Conservation (phyloP, 2,797 vertebrate genomes). For the Mormyrus proboscirostris region DNA sequence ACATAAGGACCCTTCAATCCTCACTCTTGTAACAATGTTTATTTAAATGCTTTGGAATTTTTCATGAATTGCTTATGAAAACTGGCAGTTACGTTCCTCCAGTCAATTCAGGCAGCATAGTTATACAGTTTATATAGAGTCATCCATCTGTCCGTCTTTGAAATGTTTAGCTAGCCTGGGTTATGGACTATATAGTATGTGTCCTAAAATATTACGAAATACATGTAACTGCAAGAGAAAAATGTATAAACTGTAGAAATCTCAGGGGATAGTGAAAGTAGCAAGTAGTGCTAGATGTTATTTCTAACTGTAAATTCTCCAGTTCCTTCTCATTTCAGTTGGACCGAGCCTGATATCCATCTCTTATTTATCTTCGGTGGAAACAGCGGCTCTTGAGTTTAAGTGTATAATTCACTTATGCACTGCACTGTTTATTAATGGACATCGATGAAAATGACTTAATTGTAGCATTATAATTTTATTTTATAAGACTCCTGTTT, state of each 20-base stretch:
- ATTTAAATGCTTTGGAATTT: not conserved
- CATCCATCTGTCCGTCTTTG: not conserved
- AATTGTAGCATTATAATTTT: not conserved
- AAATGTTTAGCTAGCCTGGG: not conserved
- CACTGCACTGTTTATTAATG: not conserved
- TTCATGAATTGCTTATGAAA: not conserved
- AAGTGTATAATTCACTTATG: conserved; percentile 3
- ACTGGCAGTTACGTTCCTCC: not conserved
- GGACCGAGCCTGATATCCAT: not conserved
- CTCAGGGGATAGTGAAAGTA: not conserved
- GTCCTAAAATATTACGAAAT: not conserved
- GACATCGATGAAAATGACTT: not conserved
- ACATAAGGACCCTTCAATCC: not conserved
- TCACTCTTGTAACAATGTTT: not conserved
- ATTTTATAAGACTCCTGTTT: not conserved
- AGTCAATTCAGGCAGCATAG: not conserved
- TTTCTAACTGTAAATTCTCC: not conserved
- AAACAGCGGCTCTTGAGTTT: not conserved
- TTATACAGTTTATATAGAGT: not conserved
- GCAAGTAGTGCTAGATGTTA: not conserved
- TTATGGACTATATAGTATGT: not conserved
- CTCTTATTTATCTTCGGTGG: not conserved
- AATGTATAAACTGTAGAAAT: not conserved
- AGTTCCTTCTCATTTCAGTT: not conserved
- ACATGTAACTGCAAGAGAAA: not conserved